Evolutionary conservation across 2,888 invertebrate genomes (phyloP), one percentile per base, ranked within the genome.

Genomic region (Eupithecia pulchellata): DNA sequence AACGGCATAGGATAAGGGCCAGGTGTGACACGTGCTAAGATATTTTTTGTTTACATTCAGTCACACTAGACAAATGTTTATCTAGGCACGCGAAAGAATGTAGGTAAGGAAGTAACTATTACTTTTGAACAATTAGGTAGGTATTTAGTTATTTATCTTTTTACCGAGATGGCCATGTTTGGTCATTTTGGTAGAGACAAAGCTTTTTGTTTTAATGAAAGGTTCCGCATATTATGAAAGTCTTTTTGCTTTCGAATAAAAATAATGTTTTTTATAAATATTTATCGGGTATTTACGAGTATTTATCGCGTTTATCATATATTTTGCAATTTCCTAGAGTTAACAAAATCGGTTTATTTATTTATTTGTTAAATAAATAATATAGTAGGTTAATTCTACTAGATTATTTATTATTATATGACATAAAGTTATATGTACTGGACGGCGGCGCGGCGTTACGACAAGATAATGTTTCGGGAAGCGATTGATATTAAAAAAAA

Each of bases 11-110:
- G 30, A 39, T 39, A 65, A 52, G 52, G 52, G 64, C 32, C 52
- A 65, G 47, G 34, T 55, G 47, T 32, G 65, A 30, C 47, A 65
- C 65, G 55, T 55, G 55, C 42, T 14, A 9, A 27, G 39, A 39
- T 42, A 64, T 64, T 42, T 63, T 34, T 57, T 39, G 29, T 57
- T 57, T 57, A 52, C 20, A 8, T 55, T 55, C 14, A 55, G 55
- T 14, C 27, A 55, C 29, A 29, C 14, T 14, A 29, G 17, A 27
- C 14, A 57, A 57, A 55, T 55, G 29, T 57, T 29, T 57, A 29
- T 57, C 57, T 27, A 29, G 29, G 57, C 57, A 57, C 29, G 57
- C 57, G 57, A 17, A 57, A 29, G 29, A 57, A 57, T 57, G 14
- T 29, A 17, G 17, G 14, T 20, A 29, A 6, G 57, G 2, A 27